phyloP scores from a whole-genome alignment of 2,888 invertebrate genomes.

The Hyles lineata region DNA sequence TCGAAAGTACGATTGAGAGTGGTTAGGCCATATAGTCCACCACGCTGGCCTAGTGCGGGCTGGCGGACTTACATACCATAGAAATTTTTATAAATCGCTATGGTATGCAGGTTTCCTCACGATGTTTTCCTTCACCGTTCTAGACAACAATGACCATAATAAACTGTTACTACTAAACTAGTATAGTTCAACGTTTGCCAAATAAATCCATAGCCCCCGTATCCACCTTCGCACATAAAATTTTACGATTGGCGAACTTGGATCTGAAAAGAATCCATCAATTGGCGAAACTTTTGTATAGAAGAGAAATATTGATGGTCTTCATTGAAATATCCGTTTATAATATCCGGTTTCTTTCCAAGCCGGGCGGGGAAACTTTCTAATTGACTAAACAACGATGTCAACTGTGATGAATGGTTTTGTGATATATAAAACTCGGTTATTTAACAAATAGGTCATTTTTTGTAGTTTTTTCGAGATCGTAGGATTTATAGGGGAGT shows the following conservation, averaged over 20 bases:
- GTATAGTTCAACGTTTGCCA: too few species aligned
- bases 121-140: too few species aligned
- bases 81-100: too few species aligned
- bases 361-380: slow-evolving; percentile 34
- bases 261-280: slow-evolving; percentile 18
- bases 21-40: too few species aligned
- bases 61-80: too few species aligned
- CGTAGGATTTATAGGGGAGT: too few species aligned
- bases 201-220: neutral
- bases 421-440: neutral
- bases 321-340: slow-evolving; percentile 37
- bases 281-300: slow-evolving; percentile 24
- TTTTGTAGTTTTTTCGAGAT: neutral
- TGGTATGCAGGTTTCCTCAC: too few species aligned
- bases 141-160: too few species aligned
- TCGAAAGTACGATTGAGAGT: too few species aligned
- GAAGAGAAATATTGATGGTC: slow-evolving; percentile 40
- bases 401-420: slow-evolving; percentile 13
- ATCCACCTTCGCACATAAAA: neutral
- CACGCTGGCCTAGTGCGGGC: too few species aligned
- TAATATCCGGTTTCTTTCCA: slow-evolving; percentile 38
- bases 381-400: slow-evolving; percentile 36
- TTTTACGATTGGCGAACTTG: neutral
- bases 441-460: neutral
- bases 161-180: too few species aligned